Percentiles rank a stretch among this genome's conserved stretches.
Evolutionary conservation across 2,797 vertebrate species (phyloP).

Genomic region (Danio tinwini): DNA sequence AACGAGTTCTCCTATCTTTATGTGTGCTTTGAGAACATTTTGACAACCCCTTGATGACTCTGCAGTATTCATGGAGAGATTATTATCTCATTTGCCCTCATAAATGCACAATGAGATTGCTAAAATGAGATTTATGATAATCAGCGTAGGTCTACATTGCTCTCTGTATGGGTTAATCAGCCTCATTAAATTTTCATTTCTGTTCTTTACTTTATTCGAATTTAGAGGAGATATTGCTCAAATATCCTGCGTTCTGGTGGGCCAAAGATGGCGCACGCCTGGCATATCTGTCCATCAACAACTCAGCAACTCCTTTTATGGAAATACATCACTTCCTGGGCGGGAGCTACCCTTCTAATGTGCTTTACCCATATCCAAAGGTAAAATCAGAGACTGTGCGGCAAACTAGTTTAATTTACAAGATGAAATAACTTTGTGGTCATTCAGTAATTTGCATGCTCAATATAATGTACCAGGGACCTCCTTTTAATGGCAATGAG

Average conservation of each 20-base stretch:
- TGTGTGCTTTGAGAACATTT: slow-evolving; percentile 21
- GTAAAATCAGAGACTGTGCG: slow-evolving; percentile 61
- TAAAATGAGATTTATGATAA: slow-evolving; percentile 34
- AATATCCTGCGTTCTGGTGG: slow-evolving; percentile 83
- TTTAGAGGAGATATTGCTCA: slow-evolving; percentile 81
- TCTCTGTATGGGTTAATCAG: not conserved
- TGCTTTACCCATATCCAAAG: slow-evolving; percentile 84
- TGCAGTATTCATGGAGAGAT: slow-evolving; percentile 23
- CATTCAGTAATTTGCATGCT: no score
- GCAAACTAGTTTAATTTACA: not conserved
- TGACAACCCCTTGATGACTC: no score
- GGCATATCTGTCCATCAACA: slow-evolving; percentile 84
- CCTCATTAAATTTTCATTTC: slow-evolving; percentile 2
- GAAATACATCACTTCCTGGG: slow-evolving; percentile 85
- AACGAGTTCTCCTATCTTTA: slow-evolving; percentile 7
- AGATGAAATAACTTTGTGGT: not conserved
- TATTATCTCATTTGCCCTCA: slow-evolving; percentile 23
- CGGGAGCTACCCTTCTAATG: slow-evolving; percentile 80
- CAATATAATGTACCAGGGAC: no score
- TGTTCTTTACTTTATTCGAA: not conserved
- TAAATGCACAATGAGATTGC: slow-evolving; percentile 26
- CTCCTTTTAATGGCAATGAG: no score
- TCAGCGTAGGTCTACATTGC: not conserved
- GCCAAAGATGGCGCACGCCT: slow-evolving; percentile 81
- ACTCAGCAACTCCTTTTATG: slow-evolving; percentile 83